Conservation (phyloP, 2,113 vertebrate genomes). For the Antechinus flavipes region DNA sequence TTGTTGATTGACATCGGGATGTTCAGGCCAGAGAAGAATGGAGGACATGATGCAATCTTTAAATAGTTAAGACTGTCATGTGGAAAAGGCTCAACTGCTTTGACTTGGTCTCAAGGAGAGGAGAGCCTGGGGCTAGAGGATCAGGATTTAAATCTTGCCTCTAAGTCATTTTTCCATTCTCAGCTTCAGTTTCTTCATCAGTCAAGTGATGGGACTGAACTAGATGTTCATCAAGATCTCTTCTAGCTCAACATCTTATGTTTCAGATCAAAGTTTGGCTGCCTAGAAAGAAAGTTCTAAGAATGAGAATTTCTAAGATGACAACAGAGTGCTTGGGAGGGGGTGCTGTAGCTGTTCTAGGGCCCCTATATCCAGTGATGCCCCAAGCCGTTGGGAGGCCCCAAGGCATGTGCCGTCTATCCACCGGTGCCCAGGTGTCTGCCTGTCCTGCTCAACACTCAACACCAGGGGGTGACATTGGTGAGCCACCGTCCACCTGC, state of each 20-base stretch:
- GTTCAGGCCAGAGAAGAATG: neutral
- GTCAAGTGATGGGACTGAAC: neutral
- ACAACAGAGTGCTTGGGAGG: neutral
- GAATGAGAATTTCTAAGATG: neutral
- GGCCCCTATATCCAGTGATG: neutral
- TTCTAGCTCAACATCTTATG: neutral
- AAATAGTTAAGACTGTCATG: neutral
- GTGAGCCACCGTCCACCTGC: neutral
- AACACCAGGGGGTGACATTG: neutral
- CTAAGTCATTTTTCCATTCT: neutral
- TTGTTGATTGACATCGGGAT: neutral
- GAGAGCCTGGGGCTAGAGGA: neutral
- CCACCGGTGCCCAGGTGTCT: neutral
- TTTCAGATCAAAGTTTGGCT: neutral
- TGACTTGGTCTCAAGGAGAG: neutral
- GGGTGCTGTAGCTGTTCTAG: neutral
- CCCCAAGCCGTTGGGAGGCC: no score
- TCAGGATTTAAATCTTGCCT: neutral
- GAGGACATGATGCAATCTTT: neutral
- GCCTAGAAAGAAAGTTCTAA: neutral
- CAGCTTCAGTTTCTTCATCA: neutral
- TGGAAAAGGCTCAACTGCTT: neutral
- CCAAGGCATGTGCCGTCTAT: no score
- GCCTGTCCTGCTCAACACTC: neutral
- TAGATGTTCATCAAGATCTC: neutral